Evolutionary conservation across 2,888 invertebrate species (phyloP).

Genomic region (Camponotus fellah): DNA sequence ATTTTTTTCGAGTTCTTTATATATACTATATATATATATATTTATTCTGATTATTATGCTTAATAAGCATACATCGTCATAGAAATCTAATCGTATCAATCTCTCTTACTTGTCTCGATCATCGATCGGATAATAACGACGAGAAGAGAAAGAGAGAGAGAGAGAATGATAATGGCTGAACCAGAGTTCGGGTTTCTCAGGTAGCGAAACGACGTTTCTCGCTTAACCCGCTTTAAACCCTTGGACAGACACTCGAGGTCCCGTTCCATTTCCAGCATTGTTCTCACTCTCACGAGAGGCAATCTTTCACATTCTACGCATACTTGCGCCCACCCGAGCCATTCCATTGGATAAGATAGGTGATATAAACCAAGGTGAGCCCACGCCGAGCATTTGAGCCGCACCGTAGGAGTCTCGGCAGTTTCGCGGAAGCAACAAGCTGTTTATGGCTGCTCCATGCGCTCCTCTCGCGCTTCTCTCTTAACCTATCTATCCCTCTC

Average conservation of each 20-base stretch:
- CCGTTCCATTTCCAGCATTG: constrained; percentile 54
- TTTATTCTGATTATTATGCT: neutral
- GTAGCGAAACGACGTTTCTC: constrained; percentile 34
- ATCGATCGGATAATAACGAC: neutral
- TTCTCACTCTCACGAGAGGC: constrained; percentile 77
- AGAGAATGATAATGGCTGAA: neutral
- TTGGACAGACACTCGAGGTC: constrained; percentile 9
- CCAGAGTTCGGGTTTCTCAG: neutral
- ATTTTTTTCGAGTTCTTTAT: neutral
- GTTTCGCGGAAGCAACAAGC: constrained; percentile 85
- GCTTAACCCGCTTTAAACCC: constrained; percentile 41
- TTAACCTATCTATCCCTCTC: constrained; percentile 45
- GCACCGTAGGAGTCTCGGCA: constrained; percentile 72
- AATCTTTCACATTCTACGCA: constrained; percentile 83
- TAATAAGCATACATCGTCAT: neutral
- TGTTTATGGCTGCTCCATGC: constrained; percentile 83
- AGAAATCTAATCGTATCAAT: neutral
- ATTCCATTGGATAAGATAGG: constrained; percentile 76
- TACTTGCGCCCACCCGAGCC: constrained; percentile 77
- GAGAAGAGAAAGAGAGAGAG: too few species aligned
- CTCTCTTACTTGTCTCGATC: neutral
- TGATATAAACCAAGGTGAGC: constrained; percentile 69
- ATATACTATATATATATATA: too few species aligned
- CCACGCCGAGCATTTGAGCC: constrained; percentile 60
- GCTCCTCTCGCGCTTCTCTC: constrained; percentile 67